Base-by-base conservation (phyloP, 1,140 invertebrate species). In the Solen grandis region DNA sequence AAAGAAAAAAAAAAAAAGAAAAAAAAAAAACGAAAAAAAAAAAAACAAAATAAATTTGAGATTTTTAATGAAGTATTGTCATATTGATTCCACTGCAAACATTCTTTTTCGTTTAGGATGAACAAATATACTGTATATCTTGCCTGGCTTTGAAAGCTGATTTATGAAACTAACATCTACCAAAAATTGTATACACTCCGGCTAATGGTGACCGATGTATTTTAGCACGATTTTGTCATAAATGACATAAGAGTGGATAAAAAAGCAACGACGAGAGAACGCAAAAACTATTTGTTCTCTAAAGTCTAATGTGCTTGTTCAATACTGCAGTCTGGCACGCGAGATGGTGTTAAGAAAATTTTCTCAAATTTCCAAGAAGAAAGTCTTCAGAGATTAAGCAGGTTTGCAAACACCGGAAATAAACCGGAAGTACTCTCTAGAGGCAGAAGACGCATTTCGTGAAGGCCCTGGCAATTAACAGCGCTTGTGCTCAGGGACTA, bases 351-450 rank as follows among this genome's bases (percentile, higher is more conserved):
- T 50, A 76, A 78, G 65, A 78, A 78, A 78, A 78, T 78, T 78
- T 66, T 78, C 75, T 78, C 75, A 78, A 78, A 78, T 78, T 78
- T 78, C 75, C 63, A 27, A 25, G 55, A 76, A 65, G 57, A 65
- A 76, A 76, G 33, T 54, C 57, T 78, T 57, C 62, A 57, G 75
- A 78, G 75, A 78, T 78, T 69, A 68, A 78, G 60, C 75, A 59
- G 75, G 62, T 69, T 78, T 78, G 65, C 75, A 78, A 78, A 78
- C 75, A 78, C 52, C 62, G 75, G 75, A 69, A 78, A 78, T 69
- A 62, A 68, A 78, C 63, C 75, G 75, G 75, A 68, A 78, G 65
- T 78, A 60, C 25, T 66, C 75, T 69, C 63, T 41, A 41, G 75
- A 46, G 75, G 62, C 35, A 59, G 16, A 36, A 66, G 63, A 68